phyloP scores from a whole-genome alignment of 2,797 vertebrate genomes.

The Taenioides sp. region DNA sequence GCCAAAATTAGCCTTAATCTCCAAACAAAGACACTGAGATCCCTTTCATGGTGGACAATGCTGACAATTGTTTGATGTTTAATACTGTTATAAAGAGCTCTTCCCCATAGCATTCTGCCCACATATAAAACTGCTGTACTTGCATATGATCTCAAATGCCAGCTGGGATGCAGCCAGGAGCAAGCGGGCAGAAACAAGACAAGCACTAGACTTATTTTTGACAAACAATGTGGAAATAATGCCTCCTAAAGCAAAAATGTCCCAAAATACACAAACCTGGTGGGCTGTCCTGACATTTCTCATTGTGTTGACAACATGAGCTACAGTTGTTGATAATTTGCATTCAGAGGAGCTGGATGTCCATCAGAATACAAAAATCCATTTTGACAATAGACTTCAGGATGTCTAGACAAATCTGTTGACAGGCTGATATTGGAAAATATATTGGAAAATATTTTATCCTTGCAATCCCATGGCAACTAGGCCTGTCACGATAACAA shows the following conservation, averaged over 20 bases:
- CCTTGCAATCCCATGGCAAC: background rate
- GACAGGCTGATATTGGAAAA: background rate
- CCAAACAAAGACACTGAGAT: background rate
- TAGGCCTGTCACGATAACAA: too few relatives aligned
- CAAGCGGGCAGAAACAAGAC: conserved; percentile 1
- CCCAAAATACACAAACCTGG: background rate
- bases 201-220: conserved; percentile 4
- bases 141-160: conserved; percentile 12
- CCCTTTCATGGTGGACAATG: background rate
- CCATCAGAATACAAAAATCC: background rate
- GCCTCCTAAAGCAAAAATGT: conserved; percentile 1
- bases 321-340: background rate
- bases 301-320: background rate
- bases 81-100: background rate
- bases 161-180: conserved; percentile 3
- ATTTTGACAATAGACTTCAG: background rate
- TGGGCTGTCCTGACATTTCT: background rate
- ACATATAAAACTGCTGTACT: conserved; percentile 3
- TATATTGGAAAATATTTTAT: background rate
- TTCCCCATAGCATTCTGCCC: conserved; percentile 1
- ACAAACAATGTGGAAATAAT: conserved; percentile 14
- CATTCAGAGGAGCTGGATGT: background rate
- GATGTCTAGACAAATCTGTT: background rate
- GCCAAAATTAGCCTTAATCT: background rate
- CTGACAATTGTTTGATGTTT: conserved; percentile 7